Conservation (phyloP, 1,140 invertebrate genomes). For the Mesaphorura yosii region DNA sequence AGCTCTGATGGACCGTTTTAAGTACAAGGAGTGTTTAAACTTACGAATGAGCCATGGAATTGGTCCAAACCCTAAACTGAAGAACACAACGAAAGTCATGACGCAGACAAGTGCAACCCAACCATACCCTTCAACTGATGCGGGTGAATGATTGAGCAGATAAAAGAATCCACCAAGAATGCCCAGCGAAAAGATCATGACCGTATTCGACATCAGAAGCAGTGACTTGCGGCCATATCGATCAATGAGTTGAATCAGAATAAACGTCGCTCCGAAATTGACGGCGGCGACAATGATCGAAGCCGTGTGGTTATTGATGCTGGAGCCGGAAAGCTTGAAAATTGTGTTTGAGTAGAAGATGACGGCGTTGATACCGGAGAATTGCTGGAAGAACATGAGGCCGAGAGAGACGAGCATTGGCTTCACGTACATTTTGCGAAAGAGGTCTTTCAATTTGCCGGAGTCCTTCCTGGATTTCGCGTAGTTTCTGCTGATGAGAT, state of each 20-base stretch:
- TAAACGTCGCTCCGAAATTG: slow-evolving; percentile 39
- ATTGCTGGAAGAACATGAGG: slow-evolving; percentile 87
- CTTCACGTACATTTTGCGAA: slow-evolving; percentile 53
- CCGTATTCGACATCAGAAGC: slow-evolving; percentile 39
- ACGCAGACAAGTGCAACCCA: slow-evolving; percentile 71
- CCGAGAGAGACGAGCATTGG: slow-evolving; percentile 66
- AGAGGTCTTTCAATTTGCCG: slow-evolving; percentile 50
- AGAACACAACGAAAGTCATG: slow-evolving; percentile 77
- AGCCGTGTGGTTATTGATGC: slow-evolving; percentile 40
- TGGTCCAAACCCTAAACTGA: slow-evolving; percentile 56
- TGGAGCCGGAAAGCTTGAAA: slow-evolving; percentile 50
- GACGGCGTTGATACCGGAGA: slow-evolving; percentile 40
- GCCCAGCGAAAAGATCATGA: slow-evolving; percentile 48
- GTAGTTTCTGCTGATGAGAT: slow-evolving; percentile 61
- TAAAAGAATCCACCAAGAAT: slow-evolving; percentile 52
- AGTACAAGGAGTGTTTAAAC: too few relatives aligned
- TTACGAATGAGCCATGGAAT: slow-evolving; percentile 32
- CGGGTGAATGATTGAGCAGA: slow-evolving; percentile 33
- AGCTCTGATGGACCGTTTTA: too few relatives aligned
- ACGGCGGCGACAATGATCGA: slow-evolving; percentile 40
- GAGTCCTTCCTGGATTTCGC: slow-evolving; percentile 47
- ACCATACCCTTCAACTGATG: slow-evolving; percentile 8
- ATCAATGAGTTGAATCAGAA: slow-evolving; percentile 40
- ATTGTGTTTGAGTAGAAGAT: slow-evolving; percentile 44
- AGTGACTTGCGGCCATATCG: slow-evolving; percentile 42